These are phyloP conservation scores for Capreolus pygargus DNA, from an alignment of 2,113 vertebrate genomes.

Conservation along the genomic window DNA sequence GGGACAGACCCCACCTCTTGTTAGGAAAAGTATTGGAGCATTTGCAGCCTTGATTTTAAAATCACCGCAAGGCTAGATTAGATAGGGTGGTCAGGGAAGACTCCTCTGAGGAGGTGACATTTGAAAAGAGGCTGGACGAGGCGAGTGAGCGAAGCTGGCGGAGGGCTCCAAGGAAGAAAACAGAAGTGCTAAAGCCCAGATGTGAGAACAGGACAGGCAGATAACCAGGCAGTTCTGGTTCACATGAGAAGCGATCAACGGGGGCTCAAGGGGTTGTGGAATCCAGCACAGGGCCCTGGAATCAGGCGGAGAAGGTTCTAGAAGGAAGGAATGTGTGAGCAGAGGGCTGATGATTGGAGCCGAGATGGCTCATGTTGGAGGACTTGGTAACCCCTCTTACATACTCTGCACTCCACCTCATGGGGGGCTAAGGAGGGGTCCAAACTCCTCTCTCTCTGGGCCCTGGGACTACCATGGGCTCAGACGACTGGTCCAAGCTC, in stretches of 20 bases:
- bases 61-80: neutral
- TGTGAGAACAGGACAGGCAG: neutral
- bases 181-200: neutral
- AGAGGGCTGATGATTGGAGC: neutral
- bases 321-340: neutral
- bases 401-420: too few relatives aligned
- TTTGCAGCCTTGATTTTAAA: neutral
- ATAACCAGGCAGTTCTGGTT: neutral
- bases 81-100: neutral
- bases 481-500: neutral
- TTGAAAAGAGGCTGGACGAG: neutral
- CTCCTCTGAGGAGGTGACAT: neutral
- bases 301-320: neutral
- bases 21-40: neutral
- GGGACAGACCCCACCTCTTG: neutral
- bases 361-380: neutral
- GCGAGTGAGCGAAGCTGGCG: neutral
- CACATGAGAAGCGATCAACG: accelerated
- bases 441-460: neutral
- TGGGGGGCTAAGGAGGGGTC: neutral
- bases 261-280: neutral
- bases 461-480: neutral
- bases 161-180: neutral
- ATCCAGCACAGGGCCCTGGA: neutral
- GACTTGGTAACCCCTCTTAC: neutral